Evolutionary conservation across 1,140 invertebrate genomes (phyloP).

Genomic region (Arion vulgaris): DNA sequence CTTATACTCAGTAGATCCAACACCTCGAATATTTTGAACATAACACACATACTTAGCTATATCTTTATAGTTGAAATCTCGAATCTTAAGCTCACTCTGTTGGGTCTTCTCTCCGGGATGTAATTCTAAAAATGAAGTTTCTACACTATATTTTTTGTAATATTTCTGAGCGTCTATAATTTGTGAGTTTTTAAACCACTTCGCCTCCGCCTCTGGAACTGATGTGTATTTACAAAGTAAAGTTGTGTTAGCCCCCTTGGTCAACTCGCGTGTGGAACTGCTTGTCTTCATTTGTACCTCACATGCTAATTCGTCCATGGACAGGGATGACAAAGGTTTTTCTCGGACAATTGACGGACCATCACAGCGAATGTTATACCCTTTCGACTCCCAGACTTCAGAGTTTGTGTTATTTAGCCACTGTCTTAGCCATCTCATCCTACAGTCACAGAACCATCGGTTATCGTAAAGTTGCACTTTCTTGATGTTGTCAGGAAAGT

Average conservation of each 20-base stretch:
- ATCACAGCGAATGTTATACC: conserved; percentile 49
- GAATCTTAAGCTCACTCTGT: conserved; percentile 42
- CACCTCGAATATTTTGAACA: conserved; percentile 59
- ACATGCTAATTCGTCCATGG: conserved; percentile 44
- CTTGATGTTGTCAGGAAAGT: conserved; percentile 45
- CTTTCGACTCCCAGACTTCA: conserved; percentile 51
- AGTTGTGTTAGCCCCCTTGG: conserved; percentile 32
- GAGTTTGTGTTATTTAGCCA: conserved; percentile 51
- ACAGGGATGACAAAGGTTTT: conserved; percentile 34
- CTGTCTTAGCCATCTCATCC: conserved; percentile 56
- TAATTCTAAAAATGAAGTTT: background rate
- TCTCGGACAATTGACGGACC: conserved; percentile 46
- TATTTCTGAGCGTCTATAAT: conserved; percentile 30
- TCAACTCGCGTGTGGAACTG: conserved; percentile 1
- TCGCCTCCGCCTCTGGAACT: conserved; percentile 46
- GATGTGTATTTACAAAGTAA: conserved; percentile 57
- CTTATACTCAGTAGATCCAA: conserved; percentile 48
- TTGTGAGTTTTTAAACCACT: conserved; percentile 51
- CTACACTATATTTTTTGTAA: conserved; percentile 40
- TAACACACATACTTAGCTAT: conserved; percentile 61
- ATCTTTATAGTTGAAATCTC: conserved; percentile 51
- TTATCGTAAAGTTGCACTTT: conserved; percentile 60
- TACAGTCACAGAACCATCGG: conserved; percentile 67
- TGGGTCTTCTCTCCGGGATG: conserved; percentile 1
- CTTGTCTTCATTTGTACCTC: conserved; percentile 52